Conservation (phyloP, 2,113 vertebrate genomes). For the Podarcis raffonei region DNA sequence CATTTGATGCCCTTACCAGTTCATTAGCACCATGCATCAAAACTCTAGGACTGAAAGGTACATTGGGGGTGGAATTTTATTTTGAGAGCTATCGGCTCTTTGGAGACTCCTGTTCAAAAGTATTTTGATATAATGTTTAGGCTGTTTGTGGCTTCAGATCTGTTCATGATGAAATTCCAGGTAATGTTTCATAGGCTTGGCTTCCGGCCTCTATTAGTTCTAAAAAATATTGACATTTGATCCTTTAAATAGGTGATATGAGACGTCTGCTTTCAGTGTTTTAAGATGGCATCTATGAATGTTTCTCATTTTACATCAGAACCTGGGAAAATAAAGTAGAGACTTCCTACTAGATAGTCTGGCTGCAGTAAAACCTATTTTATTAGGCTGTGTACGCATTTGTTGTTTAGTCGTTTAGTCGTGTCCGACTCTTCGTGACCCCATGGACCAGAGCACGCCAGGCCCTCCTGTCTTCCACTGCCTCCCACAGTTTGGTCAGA, state of each 20-base stretch:
- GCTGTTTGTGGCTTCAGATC: background rate
- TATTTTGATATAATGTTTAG: background rate
- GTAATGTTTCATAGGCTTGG: background rate
- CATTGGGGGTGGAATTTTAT: conserved; percentile 14
- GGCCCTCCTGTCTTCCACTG: too few species aligned
- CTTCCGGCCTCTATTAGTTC: background rate
- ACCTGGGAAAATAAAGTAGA: background rate
- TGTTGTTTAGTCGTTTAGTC: too few species aligned
- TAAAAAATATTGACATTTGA: background rate
- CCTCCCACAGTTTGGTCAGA: too few species aligned
- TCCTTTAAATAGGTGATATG: background rate
- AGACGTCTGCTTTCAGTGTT: conserved; percentile 2
- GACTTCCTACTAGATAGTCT: background rate
- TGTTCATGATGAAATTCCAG: conserved; percentile 12
- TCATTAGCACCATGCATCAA: conserved; percentile 1
- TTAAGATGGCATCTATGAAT: conserved; percentile 13
- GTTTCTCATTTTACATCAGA: background rate
- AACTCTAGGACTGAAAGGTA: conserved; percentile 8
- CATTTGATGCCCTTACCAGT: background rate
- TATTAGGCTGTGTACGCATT: background rate
- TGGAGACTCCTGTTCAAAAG: conserved; percentile 1
- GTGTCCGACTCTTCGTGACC: too few species aligned
- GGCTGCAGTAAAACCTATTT: conserved; percentile 3
- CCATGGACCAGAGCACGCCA: too few species aligned
- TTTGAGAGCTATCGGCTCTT: background rate